Evolutionary conservation across 2,888 invertebrate genomes (phyloP).

Genomic region (Emmelina monodactyla): DNA sequence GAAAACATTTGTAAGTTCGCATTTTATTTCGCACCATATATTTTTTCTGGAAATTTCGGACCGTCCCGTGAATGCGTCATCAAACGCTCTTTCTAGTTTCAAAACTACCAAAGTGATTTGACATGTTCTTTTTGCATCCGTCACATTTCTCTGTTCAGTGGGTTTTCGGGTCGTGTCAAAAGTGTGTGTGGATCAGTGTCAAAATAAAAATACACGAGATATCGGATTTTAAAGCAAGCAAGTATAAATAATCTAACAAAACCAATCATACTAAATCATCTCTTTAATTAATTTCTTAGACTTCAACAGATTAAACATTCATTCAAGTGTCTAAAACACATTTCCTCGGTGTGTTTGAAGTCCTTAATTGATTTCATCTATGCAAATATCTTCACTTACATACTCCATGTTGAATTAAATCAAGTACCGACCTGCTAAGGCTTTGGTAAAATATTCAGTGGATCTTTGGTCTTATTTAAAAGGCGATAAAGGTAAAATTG

Average conservation of each 20-base stretch:
- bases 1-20: slow-evolving; percentile 55
- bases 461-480: background rate
- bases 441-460: no score
- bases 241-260: no score
- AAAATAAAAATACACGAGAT: background rate
- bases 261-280: no score
- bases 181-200: background rate
- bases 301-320: no score
- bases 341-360: no score
- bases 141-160: background rate
- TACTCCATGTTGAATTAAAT: background rate
- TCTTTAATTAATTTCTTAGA: no score
- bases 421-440: background rate
- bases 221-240: no score
- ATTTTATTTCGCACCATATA: slow-evolving; percentile 15
- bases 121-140: background rate
- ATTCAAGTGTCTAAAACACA: no score
- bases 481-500: background rate
- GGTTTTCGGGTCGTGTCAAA: background rate
- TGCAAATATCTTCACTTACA: background rate
- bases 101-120: no score
- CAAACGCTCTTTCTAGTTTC: no score
- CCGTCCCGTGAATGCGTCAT: background rate
- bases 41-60: slow-evolving; percentile 8
- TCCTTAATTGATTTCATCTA: no score